These are phyloP conservation scores for Stenotaenia linearis DNA, from an alignment of 2,888 invertebrate genomes.

Conservation along the genomic window DNA sequence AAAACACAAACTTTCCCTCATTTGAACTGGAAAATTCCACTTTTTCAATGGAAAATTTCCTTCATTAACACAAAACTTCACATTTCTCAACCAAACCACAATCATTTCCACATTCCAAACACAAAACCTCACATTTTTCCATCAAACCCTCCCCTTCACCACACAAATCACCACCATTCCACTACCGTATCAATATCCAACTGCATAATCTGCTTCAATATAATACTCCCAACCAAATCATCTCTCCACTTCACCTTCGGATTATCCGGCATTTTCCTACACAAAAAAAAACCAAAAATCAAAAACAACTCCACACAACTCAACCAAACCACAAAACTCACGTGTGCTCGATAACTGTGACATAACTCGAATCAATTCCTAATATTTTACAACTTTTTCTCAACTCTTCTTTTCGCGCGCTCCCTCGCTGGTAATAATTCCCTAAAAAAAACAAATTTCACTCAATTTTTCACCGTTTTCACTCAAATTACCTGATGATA, in stretches of 20 bases:
- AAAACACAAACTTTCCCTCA: too few relatives aligned
- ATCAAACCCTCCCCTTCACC: too few relatives aligned
- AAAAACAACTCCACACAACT: neutral
- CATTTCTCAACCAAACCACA: neutral
- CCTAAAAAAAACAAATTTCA: too few relatives aligned
- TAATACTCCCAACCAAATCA: conserved; percentile 58
- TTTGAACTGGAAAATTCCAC: too few relatives aligned
- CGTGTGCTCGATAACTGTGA: conserved; percentile 57
- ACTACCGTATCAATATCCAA: conserved; percentile 68
- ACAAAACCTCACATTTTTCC: conserved; percentile 31
- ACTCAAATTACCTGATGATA: conserved; percentile 64
- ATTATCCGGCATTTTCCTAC: conserved; percentile 69
- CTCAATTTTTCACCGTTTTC: neutral
- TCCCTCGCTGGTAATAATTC: conserved; percentile 61
- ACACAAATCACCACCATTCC: too few relatives aligned
- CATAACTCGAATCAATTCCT: conserved; percentile 70
- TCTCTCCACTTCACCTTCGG: conserved; percentile 70
- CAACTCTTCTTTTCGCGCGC: conserved; percentile 66
- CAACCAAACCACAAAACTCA: conserved; percentile 35
- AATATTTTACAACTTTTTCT: conserved; percentile 71
- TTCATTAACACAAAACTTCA: neutral
- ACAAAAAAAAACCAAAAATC: conserved; percentile 42
- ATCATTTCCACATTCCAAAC: neutral
- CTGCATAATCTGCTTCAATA: conserved; percentile 63
- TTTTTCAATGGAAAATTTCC: too few relatives aligned